Evolutionary conservation across 2,888 invertebrate species (phyloP), one percentile per base, ranked within the genome.

Genomic region (Hoplodrina ambigua): DNA sequence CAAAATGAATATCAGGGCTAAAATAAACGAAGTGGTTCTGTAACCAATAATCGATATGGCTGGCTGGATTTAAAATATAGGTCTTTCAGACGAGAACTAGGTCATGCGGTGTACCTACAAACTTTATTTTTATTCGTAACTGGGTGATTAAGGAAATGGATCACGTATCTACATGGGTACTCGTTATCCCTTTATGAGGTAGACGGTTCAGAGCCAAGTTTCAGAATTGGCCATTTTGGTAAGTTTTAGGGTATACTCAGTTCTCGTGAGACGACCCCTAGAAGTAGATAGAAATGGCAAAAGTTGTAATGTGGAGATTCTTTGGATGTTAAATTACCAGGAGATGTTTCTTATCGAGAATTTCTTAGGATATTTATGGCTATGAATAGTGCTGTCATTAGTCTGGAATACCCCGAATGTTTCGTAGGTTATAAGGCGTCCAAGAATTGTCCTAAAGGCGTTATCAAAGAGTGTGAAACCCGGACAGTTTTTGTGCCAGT

Each of bases 51-150:
- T 58, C 17, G 20, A 59, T 63, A 62, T 59, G n/a, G 53, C 55
- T 46, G 52, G 58, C 49, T 73, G 49, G 15, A 69, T 65, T 56
- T 62, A 66, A 73, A 62, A 69, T 78, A 60, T 54, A 75, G 64
- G 59, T 61, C 49, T 72, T 66, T 41, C 46, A 77, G 46, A 44
- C 19, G 58, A 49, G 56, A 77, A 64, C 55, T 77, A 61, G 72
- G 63, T 64, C 78, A 67, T 49, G 50, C 25, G 56, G 37, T 59
- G 41, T 66, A 46, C 19, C 25, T n/a, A 53, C 33, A 19, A 63
- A 66, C 37, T 77, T 60, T 54, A 57, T 46, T 67, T 67, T 64
- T 58, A 67, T 64, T 72, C 53, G 49, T n/a, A 25, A 44, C 58
- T 49, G 44, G 37, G n/a, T 67, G 56, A 67, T 67, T 67, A 56